Base-by-base conservation (phyloP, 2,888 invertebrate genomes). In the Xylota sylvarum region DNA sequence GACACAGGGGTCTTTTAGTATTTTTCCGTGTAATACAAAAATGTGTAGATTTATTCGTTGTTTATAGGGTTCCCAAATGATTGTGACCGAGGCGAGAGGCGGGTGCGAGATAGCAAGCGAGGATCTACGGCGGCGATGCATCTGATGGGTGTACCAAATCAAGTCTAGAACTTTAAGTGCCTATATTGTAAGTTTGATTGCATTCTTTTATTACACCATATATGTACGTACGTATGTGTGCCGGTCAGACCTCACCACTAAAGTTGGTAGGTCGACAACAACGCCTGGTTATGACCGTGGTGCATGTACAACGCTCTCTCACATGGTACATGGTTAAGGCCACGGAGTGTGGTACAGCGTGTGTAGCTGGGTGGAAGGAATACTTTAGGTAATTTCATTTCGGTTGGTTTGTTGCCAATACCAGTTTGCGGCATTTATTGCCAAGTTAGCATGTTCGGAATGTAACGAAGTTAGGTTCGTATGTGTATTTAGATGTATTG, bases 111-210 rank as follows among this genome's bases (percentile, higher is more conserved):
- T 50, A 65, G 56, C 14, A 37, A 17, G 46, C 62, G 64, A 79
- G 52, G 73, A 62, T 69, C 74, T 58, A 74, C 55, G 62, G 23
- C 55, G 62, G 23, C 67, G 58, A 74, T 80, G 74, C 70, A 58
- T 80, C 84, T 64, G 84, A 85, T 85, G 79, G 74, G 84, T 80
- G 84, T 85, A 85, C 84, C 80, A 85, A 85, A 81, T 85, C 81
- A 85, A 85, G 84, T 85, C 70, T 50, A 85, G 80, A 85, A 85
- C 74, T 80, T 76, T 76, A 85, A 85, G 84, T 85, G 80, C 69
- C 76, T 65, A 76, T 85, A 85, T 85, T 80, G 80, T 80, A 81
- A 85, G 74, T 85, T 85, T 85, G 84, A 85, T 85, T 85, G 81
- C 84, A 76, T 85, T 81, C 74, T 74, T 85, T 85, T 85, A 85